Conservation (phyloP, 2,888 invertebrate species). For the Phoenoteleia sp. region DNA sequence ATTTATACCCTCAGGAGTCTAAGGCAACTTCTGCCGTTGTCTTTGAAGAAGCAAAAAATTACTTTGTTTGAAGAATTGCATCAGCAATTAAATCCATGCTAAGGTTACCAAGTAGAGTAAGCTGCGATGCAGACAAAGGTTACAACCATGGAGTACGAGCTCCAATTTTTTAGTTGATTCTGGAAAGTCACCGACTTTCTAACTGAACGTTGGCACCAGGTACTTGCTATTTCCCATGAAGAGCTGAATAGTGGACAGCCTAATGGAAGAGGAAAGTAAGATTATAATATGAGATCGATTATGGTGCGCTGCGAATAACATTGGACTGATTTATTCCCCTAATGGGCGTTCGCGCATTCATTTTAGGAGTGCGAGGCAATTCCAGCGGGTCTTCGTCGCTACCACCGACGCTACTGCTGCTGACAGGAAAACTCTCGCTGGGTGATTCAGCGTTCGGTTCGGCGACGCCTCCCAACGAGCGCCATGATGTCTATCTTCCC, state of each 20-base stretch:
- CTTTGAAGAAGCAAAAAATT: neutral
- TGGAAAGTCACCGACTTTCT: constrained; percentile 47
- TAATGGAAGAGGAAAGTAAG: constrained; percentile 42
- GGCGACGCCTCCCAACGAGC: constrained; percentile 85
- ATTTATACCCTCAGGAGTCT: constrained; percentile 57
- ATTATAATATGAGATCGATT: constrained; percentile 82
- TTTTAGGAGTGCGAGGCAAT: constrained; percentile 85
- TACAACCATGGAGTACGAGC: neutral
- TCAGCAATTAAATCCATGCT: neutral
- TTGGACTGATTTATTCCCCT: constrained; percentile 86
- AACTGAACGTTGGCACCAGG: neutral
- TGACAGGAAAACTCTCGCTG: constrained; percentile 86
- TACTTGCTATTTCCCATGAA: constrained; percentile 10
- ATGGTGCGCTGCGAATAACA: constrained; percentile 85
- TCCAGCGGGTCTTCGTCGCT: constrained; percentile 82
- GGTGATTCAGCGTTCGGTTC: constrained; percentile 86
- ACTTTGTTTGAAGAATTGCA: constrained; percentile 1
- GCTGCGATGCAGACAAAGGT: neutral
- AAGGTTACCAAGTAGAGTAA: constrained; percentile 32
- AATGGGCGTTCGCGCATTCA: constrained; percentile 87
- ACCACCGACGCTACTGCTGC: constrained; percentile 82
- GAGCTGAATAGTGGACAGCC: neutral
- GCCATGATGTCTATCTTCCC: constrained; percentile 82
- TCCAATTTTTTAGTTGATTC: too few relatives aligned
- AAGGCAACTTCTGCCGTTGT: constrained; percentile 20